These are phyloP conservation scores for Acronicta psi DNA, from an alignment of 2,888 invertebrate species.

Conservation along the genomic window DNA sequence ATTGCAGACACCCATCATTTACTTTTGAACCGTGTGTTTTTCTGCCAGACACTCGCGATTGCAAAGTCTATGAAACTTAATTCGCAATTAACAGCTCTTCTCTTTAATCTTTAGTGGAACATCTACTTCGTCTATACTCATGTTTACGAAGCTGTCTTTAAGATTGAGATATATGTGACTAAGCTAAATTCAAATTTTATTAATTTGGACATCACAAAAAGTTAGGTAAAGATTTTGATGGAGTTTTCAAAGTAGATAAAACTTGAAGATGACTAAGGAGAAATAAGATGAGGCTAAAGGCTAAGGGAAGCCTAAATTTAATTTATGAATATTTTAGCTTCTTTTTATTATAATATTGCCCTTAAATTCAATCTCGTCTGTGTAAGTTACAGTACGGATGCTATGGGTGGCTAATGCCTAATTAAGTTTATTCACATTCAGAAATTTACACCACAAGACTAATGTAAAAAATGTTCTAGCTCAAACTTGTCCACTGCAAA, in stretches of 20 bases:
- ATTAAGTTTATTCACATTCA: too few species aligned
- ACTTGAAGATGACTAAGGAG: not conserved
- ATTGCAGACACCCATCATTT: conserved; percentile 11
- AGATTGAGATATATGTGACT: not conserved
- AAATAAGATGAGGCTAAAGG: not conserved
- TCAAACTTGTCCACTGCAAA: not conserved
- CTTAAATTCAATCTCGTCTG: too few species aligned
- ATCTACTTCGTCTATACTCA: not conserved
- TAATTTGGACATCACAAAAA: conserved; percentile 5
- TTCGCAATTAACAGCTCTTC: conserved; percentile 8
- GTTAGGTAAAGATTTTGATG: not conserved
- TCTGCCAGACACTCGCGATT: conserved; percentile 9
- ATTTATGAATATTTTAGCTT: not conserved
- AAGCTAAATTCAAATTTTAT: not conserved
- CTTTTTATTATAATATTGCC: too few species aligned
- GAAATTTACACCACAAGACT: too few species aligned
- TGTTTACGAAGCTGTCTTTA: not conserved
- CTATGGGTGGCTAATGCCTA: too few species aligned
- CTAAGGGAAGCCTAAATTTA: not conserved
- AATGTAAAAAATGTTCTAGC: not conserved
- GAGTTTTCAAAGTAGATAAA: conserved; percentile 4
- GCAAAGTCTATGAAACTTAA: conserved; percentile 15
- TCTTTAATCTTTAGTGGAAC: not conserved
- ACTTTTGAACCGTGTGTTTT: conserved; percentile 17
- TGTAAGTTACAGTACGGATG: too few species aligned